Base-by-base conservation (phyloP, 2,888 invertebrate genomes). In the Diloba caeruleocephala region DNA sequence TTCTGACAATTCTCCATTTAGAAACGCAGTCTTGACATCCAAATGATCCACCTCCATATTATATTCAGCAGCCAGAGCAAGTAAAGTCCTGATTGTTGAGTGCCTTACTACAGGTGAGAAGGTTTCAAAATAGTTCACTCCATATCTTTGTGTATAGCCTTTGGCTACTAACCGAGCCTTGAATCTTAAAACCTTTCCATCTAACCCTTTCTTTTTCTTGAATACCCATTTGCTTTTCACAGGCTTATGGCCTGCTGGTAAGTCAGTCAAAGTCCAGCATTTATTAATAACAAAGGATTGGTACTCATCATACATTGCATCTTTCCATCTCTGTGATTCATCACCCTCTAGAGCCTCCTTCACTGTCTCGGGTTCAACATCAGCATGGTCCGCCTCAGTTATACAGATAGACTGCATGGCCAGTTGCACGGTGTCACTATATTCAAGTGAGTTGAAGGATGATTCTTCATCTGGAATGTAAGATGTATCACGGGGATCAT, bases 141-240 rank as follows among this genome's bases (percentile, higher is more conserved):
- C 54, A 21, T 43, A 39, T 10, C 31, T 15, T 12, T 54, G 43
- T 0, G 28, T 34, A 10, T 14, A 48, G 0, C 48, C 54, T 14
- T 43, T 43, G 1, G 53, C 53, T 0, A 54, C 53, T 1, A 54
- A n/a, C 0, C 46, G 21, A n/a, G 53, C 53, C 14, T 43, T 42
- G 23, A 28, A 48, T 2, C 17, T 38, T 0, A 39, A 7, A 4
- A 52, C 2, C 3, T 36, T 15, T 3, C 34, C 38, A n/a, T 45
- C 17, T 1, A 33, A 0, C 0, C 15, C 32, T 14, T 5, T 9
- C 17, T 42, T 42, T 15, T 25, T 14, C 0, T 8, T 42, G 10
- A 32, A 42, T 1, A 42, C 25, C 42, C 42, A 41, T 5, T 44
- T 51, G 1, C 33, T 39, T n/a, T 23, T 7, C 0, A 38, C 21